Base-by-base conservation (phyloP, 2,113 vertebrate species). In the Hystrix brachyura region DNA sequence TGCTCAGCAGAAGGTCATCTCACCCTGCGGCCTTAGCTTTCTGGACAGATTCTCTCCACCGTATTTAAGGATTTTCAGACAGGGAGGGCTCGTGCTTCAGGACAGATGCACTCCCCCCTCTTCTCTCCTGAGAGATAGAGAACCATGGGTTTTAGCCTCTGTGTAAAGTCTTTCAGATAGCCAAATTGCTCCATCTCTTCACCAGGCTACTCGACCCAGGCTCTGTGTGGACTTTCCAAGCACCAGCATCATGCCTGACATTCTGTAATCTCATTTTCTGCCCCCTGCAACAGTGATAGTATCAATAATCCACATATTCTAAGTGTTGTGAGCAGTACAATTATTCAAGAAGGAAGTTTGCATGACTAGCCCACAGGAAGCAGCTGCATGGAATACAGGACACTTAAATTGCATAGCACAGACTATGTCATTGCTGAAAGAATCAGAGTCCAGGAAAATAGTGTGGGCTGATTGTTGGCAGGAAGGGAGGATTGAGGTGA, bases 401-500 rank as follows among this genome's bases (percentile, higher is more conserved):
- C 62, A 72, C 57, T 92, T 86, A 72, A 86, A 82, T 79, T 86
- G 64, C 27, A 19, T 71, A 95, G 87, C 72, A 62, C 32, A 84
- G 87, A 74, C n/a, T 79, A 72, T 90, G 67, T 86, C 84, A 87
- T 94, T n/a, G 2, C 57, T 57, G 93, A 55, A 46, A 94, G 78
- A 80, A 91, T 72, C 32, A 9, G 69, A 89, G 82, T 95, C 89
- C 74, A 74, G 82, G 83, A 86, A 94, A n/a, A 69, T 0, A 57
- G 57, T 64, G 69, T 93, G 82, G 65, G 92, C 82, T 91, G 82
- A 69, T 8, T 59, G 82, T n/a, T 53, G 53, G 46, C 65, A 89
- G 72, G 23, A 51, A 90, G 13, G 48, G 48, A 91, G 82, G 60
- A 48, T 13, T 15, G 82, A 88, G 69, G 74, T 87, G 85, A 87